phyloP scores from a whole-genome alignment of 1,140 invertebrate genomes.

The Lucilia sericata region DNA sequence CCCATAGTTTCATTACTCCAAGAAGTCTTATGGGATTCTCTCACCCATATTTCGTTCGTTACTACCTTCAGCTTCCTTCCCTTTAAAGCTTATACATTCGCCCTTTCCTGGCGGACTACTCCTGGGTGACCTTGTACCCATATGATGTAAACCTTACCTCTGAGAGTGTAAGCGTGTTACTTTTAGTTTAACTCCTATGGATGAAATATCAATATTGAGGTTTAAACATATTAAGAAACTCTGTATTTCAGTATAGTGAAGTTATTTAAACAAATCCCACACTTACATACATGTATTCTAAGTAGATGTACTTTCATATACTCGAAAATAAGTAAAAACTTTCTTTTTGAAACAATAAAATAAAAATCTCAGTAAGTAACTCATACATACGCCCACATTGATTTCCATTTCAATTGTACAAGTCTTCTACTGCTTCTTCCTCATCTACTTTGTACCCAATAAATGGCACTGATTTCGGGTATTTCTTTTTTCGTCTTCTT shows the following conservation, averaged over 20 bases:
- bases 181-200: too few relatives aligned
- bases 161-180: too few relatives aligned
- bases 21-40: too few relatives aligned
- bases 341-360: conserved; percentile 45
- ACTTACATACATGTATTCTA: not conserved
- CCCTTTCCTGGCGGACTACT: too few relatives aligned
- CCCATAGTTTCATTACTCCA: too few relatives aligned
- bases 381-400: conserved; percentile 67
- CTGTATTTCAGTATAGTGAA: not conserved
- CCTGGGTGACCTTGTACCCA: too few relatives aligned
- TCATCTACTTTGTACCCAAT: conserved; percentile 33
- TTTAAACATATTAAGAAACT: not conserved
- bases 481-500: conserved; percentile 27
- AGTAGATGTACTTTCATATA: too few relatives aligned
- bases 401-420: conserved; percentile 65
- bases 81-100: too few relatives aligned
- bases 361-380: conserved; percentile 61
- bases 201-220: too few relatives aligned
- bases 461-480: conserved; percentile 38
- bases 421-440: not conserved
- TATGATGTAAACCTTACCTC: too few relatives aligned
- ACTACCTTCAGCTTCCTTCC: too few relatives aligned
- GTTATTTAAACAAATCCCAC: not conserved
- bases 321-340: conserved; percentile 28
- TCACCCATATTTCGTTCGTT: too few relatives aligned